phyloP scores from a whole-genome alignment of 2,888 invertebrate species.

The Agapostemon virescens region DNA sequence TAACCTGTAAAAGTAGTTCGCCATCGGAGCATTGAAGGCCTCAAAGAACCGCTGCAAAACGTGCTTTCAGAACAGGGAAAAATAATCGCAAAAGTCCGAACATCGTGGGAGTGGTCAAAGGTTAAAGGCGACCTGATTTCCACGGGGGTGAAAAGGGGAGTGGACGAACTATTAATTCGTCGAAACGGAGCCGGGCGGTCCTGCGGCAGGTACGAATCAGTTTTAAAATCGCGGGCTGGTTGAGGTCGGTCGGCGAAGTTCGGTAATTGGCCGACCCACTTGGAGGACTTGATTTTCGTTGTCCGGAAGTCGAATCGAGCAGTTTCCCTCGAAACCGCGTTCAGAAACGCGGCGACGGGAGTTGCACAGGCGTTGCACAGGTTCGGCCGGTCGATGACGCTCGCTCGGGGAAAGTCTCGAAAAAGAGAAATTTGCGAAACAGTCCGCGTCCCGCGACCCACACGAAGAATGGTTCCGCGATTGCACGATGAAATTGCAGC shows the following conservation, averaged over 20 bases:
- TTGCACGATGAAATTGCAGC: constrained; percentile 15
- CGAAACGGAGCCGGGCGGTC: constrained; percentile 5
- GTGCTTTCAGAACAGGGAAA: too few species aligned
- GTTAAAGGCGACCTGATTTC: not conserved
- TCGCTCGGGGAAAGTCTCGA: not conserved
- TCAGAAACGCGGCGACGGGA: not conserved
- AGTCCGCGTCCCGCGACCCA: not conserved
- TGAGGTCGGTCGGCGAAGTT: constrained; percentile 17
- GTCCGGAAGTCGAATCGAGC: not conserved
- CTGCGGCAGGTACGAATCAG: constrained; percentile 15
- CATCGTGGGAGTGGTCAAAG: too few species aligned
- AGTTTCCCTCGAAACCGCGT: not conserved
- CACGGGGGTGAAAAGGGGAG: not conserved
- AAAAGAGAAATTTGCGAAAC: constrained; percentile 12
- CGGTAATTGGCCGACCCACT: constrained; percentile 41
- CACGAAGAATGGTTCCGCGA: constrained; percentile 3
- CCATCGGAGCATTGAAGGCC: too few species aligned
- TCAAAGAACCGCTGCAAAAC: too few species aligned
- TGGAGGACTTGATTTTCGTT: constrained; percentile 31
- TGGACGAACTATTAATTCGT: constrained; percentile 1
- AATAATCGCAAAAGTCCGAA: too few species aligned
- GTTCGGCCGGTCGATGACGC: not conserved
- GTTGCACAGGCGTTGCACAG: too few species aligned
- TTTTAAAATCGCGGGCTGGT: constrained; percentile 32
- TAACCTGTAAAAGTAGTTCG: too few species aligned